phyloP scores from a whole-genome alignment of 2,113 vertebrate species.

The Aix galericulata region DNA sequence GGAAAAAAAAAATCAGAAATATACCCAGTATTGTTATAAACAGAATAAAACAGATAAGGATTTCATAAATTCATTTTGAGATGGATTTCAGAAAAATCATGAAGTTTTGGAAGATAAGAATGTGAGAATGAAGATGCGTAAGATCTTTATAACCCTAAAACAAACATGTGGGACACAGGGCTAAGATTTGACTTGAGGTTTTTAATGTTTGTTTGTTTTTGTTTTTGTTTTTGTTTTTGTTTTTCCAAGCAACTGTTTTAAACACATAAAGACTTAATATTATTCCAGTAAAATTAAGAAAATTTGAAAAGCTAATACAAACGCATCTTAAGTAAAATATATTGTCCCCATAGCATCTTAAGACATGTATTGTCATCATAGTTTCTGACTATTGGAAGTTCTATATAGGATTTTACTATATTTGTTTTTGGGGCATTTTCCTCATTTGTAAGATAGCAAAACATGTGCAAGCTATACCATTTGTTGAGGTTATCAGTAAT shows the following conservation, averaged over 20 bases:
- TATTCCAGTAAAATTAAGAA: not conserved
- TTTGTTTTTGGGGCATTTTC: not conserved
- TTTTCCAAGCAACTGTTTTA: not conserved
- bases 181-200: not conserved
- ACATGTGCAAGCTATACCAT: not conserved
- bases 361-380: not conserved
- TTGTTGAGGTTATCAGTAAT: not conserved
- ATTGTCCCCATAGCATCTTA: not conserved
- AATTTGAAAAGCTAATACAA: not conserved
- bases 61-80: not conserved
- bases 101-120: not conserved
- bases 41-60: not conserved
- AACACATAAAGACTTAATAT: not conserved
- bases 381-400: not conserved
- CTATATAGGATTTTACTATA: not conserved
- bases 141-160: not conserved
- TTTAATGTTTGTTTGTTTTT: not conserved
- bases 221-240: not conserved
- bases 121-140: not conserved
- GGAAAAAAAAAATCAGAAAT: not conserved
- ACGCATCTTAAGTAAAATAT: not conserved
- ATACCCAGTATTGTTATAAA: rapidly evolving
- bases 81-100: not conserved
- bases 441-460: not conserved
- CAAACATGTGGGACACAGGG: not conserved